phyloP scores from a whole-genome alignment of 2,797 vertebrate species.

The Sciurus vulgaris region DNA sequence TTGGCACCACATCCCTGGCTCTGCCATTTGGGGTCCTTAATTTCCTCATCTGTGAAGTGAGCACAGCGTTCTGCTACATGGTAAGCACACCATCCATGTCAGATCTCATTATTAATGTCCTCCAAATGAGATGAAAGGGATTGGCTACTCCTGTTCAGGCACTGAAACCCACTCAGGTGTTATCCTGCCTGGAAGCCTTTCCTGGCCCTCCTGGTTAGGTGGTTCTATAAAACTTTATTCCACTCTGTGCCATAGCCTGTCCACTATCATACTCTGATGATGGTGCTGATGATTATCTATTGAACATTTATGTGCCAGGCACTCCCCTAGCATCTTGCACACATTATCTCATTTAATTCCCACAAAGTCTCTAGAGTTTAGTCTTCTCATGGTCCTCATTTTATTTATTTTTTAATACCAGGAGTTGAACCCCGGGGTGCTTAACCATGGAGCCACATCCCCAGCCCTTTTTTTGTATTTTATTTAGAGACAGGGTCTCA shows the following conservation, averaged over 20 bases:
- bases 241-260: accelerated
- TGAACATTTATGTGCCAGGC: not conserved
- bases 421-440: too few species aligned
- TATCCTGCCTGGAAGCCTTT: not conserved
- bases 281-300: not conserved
- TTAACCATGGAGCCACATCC: too few species aligned
- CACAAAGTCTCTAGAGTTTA: not conserved
- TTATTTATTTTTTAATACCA: not conserved
- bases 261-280: not conserved
- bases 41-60: not conserved
- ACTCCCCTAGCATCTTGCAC: not conserved
- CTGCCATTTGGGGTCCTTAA: not conserved
- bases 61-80: accelerated
- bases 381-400: not conserved
- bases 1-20: not conserved
- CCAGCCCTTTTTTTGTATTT: too few species aligned
- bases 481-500: too few species aligned
- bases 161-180: not conserved
- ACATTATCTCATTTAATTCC: not conserved
- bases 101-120: not conserved
- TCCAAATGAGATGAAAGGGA: not conserved
- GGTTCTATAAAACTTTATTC: too few species aligned
- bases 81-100: not conserved
- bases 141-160: not conserved
- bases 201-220: not conserved